Evolutionary conservation across 1,140 invertebrate genomes (phyloP), one percentile per base, ranked within the genome.

Genomic region (Rhynchophorus ferrugineus): DNA sequence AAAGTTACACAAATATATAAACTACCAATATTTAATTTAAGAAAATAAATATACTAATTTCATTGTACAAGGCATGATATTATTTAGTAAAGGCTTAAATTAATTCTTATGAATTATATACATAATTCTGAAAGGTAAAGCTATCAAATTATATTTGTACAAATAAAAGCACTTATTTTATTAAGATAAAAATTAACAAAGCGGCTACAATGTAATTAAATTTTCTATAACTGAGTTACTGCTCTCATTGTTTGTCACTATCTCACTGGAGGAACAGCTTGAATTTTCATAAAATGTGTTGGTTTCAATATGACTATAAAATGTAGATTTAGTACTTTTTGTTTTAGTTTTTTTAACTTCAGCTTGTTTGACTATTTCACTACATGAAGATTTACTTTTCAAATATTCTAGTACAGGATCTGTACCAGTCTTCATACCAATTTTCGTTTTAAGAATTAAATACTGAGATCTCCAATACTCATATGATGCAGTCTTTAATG

Each of bases 381-480:
- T 38, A 50, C 39, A 49, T 29, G 53, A 18, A 45, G n/a, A 49
- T 43, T 57, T 24, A 22, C 44, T 63, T 43, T 58, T 59, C 24
- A 65, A 57, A 43, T 64, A 66, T 37, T 66, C 60, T 44, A 67
- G 49, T 18, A 67, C 56, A n/a, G 64, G 65, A 56, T 67, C 63
- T 51, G 65, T 58, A 13, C 66, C 66, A 14, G 59, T 62, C 34
- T 60, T 61, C 66, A 68, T 68, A 43, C 56, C 59, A 16, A 68
- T 60, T 56, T 68, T 67, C 11, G 65, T 66, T 50, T 61, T 64
- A 35, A 68, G 59, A 47, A 68, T 65, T 3, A 59, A 49, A 34
- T 60, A 66, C 44, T 65, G 60, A 6, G 64, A 67, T 51, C 62
- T 49, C 68, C 68, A 69, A 44, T 68, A 62, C 54, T 66, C 67